These are phyloP conservation scores for Simalia tracyae DNA, from an alignment of 2,797 vertebrate species.

Conservation along the genomic window DNA sequence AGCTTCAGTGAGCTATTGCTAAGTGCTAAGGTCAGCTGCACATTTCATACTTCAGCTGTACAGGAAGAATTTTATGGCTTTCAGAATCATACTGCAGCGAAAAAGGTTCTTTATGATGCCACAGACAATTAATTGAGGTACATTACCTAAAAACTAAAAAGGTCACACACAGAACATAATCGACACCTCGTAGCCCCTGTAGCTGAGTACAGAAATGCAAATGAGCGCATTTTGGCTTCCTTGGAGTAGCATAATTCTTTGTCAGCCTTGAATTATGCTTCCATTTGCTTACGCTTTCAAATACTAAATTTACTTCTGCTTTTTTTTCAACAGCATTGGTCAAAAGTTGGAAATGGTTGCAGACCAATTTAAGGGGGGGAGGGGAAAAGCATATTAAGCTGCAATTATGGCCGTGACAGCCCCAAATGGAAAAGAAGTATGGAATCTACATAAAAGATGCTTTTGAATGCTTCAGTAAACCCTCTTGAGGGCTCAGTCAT, in stretches of 20 bases:
- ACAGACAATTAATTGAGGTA: slow-evolving; percentile 77
- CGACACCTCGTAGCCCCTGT: slow-evolving; percentile 70
- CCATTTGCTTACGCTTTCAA: slow-evolving; percentile 67
- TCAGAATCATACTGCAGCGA: slow-evolving; percentile 58
- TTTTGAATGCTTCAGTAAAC: slow-evolving; percentile 36
- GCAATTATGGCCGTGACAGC: slow-evolving; percentile 49
- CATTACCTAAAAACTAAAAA: slow-evolving; percentile 72
- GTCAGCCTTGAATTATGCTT: slow-evolving; percentile 55
- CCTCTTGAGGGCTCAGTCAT: slow-evolving; percentile 1
- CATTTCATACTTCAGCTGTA: slow-evolving; percentile 70
- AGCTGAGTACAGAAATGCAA: slow-evolving; percentile 73
- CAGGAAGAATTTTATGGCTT: slow-evolving; percentile 69
- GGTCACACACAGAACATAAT: slow-evolving; percentile 72
- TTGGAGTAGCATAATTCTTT: slow-evolving; percentile 57
- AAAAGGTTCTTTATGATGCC: slow-evolving; percentile 71
- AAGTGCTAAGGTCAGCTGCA: slow-evolving; percentile 71
- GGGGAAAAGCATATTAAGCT: slow-evolving; percentile 41
- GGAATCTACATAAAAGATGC: slow-evolving; percentile 9
- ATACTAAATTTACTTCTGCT: slow-evolving; percentile 54
- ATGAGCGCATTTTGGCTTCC: slow-evolving; percentile 65
- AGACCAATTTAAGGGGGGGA: not conserved
- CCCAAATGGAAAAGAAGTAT: slow-evolving; percentile 32
- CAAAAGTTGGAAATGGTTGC: slow-evolving; percentile 37
- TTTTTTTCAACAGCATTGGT: slow-evolving; percentile 16
- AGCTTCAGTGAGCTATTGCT: slow-evolving; percentile 60